Evolutionary conservation across 2,888 invertebrate species (phyloP), one percentile per base, ranked within the genome.

Genomic region (Euclidia mi): DNA sequence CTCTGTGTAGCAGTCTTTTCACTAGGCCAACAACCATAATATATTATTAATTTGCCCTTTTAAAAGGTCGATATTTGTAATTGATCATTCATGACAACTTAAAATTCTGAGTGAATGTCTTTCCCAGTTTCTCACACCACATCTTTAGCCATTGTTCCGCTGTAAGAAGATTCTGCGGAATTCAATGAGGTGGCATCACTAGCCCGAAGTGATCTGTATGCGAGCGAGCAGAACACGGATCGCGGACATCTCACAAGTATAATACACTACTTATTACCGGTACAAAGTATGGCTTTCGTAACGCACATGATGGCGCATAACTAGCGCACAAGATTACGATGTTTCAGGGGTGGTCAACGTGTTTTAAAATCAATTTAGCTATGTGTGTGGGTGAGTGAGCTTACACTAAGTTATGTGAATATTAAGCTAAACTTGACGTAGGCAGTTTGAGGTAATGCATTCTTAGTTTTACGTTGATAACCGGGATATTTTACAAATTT

Each of bases 261-360:
- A 78, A 70, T 75, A 76, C 70, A 74, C 75, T 76, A 78, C 74
- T 76, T 76, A 82, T 76, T 76, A 71, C 66, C 60, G 65, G 67
- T 49, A 79, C 77, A 76, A 75, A 73, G 71, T 74, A 71, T 69
- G 61, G 62, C 63, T 71, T 76, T 74, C 63, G 76, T 76, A 73
- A 76, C 78, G 74, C 65, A 37, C 79, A 71, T 82, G 82, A 70
- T 76, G 78, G 53, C 71, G 81, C 82, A 82, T 82, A 81, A 76
- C 69, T 57, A 68, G 57, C 61, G 52, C 62, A 43, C 42, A 67
- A 57, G 71, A 72, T 74, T 75, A 71, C 64, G 51, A 56, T 52
- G 59, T 58, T 64, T 41, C 49, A 44, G 62, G 65, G 73, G 67
- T 63, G 71, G 72, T 59, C 72, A 69, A 59, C 46, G 50, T 35